phyloP scores from a whole-genome alignment of 2,888 invertebrate genomes.

The Drosophila conformis region DNA sequence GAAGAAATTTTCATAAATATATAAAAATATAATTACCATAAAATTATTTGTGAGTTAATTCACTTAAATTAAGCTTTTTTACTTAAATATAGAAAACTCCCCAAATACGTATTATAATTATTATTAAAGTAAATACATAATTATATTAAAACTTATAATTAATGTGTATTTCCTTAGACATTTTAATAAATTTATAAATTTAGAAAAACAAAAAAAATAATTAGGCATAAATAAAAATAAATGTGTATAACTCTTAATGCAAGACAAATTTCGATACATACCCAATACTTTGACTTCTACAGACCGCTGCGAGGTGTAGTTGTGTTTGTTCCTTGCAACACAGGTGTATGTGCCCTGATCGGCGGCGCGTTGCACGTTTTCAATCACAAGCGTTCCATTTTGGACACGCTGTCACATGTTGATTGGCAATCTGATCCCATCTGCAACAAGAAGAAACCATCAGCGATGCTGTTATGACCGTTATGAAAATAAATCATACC shows the following conservation, averaged over 20 bases:
- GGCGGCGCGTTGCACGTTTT: slow-evolving; percentile 92
- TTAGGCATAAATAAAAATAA: background rate
- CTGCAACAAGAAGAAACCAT: slow-evolving; percentile 84
- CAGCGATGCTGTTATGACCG: background rate
- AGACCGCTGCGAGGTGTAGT: slow-evolving; percentile 90
- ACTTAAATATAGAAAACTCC: background rate
- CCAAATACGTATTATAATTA: background rate
- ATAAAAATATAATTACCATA: background rate
- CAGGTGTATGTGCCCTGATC: slow-evolving; percentile 97
- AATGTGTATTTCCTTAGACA: background rate
- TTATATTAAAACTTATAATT: background rate
- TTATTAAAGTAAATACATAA: background rate
- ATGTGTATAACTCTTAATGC: background rate
- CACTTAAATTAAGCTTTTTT: background rate
- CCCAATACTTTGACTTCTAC: slow-evolving; percentile 91
- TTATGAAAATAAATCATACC: slow-evolving; percentile 86
- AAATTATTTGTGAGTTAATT: background rate
- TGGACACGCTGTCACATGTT: slow-evolving; percentile 94
- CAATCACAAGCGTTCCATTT: slow-evolving; percentile 93
- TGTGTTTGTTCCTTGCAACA: slow-evolving; percentile 92
- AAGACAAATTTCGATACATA: slow-evolving; percentile 80
- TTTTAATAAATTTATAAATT: background rate
- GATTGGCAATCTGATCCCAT: slow-evolving; percentile 91
- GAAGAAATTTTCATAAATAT: background rate
- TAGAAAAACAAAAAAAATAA: background rate